Percentiles rank a stretch among this genome's conserved stretches.
phyloP scores from a whole-genome alignment of 2,113 vertebrate genomes.

The Pampusana beccarii region DNA sequence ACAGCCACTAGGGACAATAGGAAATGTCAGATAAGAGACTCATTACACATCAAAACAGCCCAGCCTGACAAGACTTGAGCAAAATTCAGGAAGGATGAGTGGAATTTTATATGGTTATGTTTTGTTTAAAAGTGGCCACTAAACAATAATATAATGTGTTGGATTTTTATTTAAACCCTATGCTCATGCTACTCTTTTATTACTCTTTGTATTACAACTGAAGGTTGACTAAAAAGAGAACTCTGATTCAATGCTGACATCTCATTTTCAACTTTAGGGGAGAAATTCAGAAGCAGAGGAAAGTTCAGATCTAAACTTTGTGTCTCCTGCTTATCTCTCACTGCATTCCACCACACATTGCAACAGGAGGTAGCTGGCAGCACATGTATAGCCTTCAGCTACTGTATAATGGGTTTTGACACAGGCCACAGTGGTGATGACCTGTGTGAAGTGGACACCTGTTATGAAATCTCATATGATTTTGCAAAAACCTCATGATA shows the following conservation, averaged over 20 bases:
- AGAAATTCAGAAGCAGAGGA: neutral
- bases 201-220: neutral
- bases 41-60: neutral
- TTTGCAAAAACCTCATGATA: conserved; percentile 58
- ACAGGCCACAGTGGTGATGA: conserved; percentile 44
- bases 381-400: conserved; percentile 1
- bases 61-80: conserved; percentile 33
- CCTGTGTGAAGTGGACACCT: conserved; percentile 56
- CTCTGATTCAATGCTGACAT: neutral
- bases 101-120: neutral
- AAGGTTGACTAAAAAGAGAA: neutral
- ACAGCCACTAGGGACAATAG: conserved; percentile 38
- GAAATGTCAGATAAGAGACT: conserved; percentile 6
- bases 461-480: conserved; percentile 65
- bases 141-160: conserved; percentile 12
- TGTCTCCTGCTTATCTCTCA: neutral
- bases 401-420: conserved; percentile 57
- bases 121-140: conserved; percentile 17
- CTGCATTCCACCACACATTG: neutral
- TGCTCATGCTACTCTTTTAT: neutral
- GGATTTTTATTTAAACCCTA: conserved; percentile 28
- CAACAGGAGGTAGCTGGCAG: conserved; percentile 32
- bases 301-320: neutral
- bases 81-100: conserved; percentile 42
- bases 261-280: neutral